A percentile compares a stretch with the other conserved stretches of the same genome.
phyloP scores from a whole-genome alignment of 2,888 invertebrate species.

The Dasypogon diadema region DNA sequence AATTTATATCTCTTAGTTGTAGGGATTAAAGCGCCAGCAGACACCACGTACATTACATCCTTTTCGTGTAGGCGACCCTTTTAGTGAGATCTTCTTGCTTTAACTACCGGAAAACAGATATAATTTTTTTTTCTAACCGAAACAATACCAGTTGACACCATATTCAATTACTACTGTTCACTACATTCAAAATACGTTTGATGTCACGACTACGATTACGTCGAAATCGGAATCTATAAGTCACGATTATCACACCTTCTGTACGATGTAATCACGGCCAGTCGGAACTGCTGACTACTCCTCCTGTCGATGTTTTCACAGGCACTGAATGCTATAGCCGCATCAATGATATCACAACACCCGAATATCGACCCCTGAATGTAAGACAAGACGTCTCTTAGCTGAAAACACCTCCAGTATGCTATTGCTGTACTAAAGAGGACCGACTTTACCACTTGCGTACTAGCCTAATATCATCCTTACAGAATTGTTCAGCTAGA shows the following conservation, averaged over 20 bases:
- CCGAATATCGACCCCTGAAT: not conserved
- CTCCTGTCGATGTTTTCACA: slow-evolving; percentile 18
- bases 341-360: not conserved
- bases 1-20: not conserved
- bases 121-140: not conserved
- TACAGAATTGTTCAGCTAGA: not conserved
- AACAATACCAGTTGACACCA: too few relatives aligned
- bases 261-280: slow-evolving; percentile 12
- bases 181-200: not conserved
- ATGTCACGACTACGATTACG: not conserved
- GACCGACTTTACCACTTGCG: slow-evolving; percentile 18
- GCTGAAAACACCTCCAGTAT: not conserved
- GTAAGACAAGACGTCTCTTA: not conserved
- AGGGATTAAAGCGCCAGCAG: not conserved
- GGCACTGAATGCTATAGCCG: slow-evolving; percentile 17
- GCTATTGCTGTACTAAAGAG: not conserved
- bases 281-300: not conserved
- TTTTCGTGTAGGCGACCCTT: too few relatives aligned
- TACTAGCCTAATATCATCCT: not conserved
- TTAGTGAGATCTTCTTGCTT: too few relatives aligned
- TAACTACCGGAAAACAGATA: too few relatives aligned
- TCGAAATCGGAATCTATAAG: not conserved
- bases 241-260: not conserved
- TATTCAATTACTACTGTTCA: not conserved
- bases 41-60: not conserved